These are phyloP conservation scores for Tricholaema leucomelas DNA, from an alignment of 2,113 vertebrate species.

Conservation along the genomic window DNA sequence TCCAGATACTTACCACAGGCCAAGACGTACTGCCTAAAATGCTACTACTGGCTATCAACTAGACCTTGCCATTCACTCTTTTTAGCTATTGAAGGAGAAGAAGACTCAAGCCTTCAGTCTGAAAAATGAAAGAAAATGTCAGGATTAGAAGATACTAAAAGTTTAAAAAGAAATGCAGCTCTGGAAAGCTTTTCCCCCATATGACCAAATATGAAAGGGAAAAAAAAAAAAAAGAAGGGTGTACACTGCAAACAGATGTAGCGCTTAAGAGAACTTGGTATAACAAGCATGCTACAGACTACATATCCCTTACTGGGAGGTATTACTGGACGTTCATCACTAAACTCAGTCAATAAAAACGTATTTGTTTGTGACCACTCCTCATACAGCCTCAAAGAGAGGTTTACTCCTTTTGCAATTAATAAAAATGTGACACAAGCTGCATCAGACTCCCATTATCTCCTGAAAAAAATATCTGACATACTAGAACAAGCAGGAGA, in stretches of 20 bases:
- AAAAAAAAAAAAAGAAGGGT: not conserved
- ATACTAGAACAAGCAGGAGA: not conserved
- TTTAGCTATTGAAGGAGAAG: not conserved
- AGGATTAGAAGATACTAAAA: constrained; percentile 7
- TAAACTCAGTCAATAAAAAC: not conserved
- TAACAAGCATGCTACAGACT: not conserved
- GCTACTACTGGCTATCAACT: not conserved
- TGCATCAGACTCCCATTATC: not conserved
- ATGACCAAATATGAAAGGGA: not conserved
- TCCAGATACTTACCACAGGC: not conserved
- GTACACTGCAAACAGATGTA: not conserved
- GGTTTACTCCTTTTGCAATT: not conserved
- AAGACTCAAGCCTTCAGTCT: not conserved
- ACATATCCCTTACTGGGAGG: not conserved
- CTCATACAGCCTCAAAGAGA: not conserved
- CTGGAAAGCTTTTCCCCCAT: not conserved
- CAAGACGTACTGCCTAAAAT: not conserved
- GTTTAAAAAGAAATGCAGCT: not conserved
- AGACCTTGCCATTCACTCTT: not conserved
- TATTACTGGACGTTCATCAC: not conserved
- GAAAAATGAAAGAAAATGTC: not conserved
- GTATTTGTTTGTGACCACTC: not conserved
- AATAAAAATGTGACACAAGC: not conserved
- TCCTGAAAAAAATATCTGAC: not conserved
- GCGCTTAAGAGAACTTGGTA: not conserved